phyloP scores from a whole-genome alignment of 35 echinoderm and acorn worm species.

The Chiridota heheva region DNA sequence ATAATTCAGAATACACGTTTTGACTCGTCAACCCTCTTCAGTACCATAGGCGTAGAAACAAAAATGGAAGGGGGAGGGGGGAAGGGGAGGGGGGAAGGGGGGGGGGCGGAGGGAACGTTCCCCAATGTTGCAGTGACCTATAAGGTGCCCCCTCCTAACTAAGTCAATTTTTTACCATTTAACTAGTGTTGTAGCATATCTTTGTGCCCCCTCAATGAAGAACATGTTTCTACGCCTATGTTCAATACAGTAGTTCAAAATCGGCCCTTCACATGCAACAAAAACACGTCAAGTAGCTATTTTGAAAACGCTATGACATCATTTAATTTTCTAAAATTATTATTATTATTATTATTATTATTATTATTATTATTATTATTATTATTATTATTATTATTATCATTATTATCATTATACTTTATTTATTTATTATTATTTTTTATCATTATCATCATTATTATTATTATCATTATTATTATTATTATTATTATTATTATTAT shows the following conservation, averaged over 20 bases:
- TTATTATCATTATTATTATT: neutral
- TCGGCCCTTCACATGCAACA: too few species aligned
- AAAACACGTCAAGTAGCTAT: too few species aligned
- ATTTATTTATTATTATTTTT: neutral
- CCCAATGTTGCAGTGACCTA: too few species aligned
- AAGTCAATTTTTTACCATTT: too few species aligned
- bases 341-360: neutral
- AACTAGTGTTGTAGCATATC: neutral
- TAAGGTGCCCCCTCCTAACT: too few species aligned
- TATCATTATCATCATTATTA: neutral
- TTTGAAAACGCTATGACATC: too few species aligned
- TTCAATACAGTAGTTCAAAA: neutral
- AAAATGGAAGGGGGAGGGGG: too few species aligned
- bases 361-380: neutral
- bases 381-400: neutral
- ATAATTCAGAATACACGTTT: too few species aligned
- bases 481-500: neutral
- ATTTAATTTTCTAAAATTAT: neutral
- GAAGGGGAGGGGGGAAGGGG: too few species aligned
- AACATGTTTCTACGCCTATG: neutral
- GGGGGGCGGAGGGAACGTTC: too few species aligned
- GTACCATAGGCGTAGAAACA: too few species aligned
- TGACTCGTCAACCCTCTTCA: too few species aligned
- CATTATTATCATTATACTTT: neutral
- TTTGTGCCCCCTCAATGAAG: neutral